Evolutionary conservation across 2,888 invertebrate genomes (phyloP).

Genomic region (Chrysotoxum bicinctum): DNA sequence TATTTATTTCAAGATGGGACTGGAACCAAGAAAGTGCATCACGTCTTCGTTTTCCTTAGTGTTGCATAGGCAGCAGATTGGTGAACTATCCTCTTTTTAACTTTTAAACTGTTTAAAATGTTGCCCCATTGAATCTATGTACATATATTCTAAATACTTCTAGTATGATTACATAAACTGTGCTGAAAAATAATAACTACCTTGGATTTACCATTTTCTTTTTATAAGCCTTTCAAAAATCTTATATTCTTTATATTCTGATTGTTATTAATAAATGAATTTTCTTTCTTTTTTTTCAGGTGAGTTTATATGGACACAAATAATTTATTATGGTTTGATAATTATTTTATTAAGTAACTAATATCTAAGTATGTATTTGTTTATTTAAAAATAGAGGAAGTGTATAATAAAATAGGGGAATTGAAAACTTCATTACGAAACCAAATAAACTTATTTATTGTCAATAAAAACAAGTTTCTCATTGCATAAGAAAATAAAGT

Average conservation of each 20-base stretch:
- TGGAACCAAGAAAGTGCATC: too few relatives aligned
- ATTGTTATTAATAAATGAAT: background rate
- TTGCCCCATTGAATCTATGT: too few relatives aligned
- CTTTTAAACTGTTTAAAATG: too few relatives aligned
- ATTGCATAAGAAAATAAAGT: background rate
- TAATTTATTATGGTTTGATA: background rate
- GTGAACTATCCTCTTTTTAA: too few relatives aligned
- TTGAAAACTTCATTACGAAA: background rate
- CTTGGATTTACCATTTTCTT: too few relatives aligned
- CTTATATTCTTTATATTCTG: background rate
- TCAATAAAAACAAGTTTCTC: background rate
- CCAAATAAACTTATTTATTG: background rate
- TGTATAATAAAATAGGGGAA: background rate
- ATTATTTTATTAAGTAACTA: background rate
- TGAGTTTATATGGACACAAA: slow-evolving; percentile 1
- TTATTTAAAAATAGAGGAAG: background rate
- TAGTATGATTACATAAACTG: too few relatives aligned
- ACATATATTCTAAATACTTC: too few relatives aligned
- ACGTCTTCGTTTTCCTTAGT: too few relatives aligned
- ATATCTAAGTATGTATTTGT: background rate
- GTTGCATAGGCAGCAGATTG: too few relatives aligned
- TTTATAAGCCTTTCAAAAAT: background rate
- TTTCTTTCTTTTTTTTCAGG: slow-evolving; percentile 23
- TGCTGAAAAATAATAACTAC: too few relatives aligned
- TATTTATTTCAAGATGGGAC: too few relatives aligned